Evolutionary conservation across 2,888 invertebrate genomes (phyloP).

Genomic region (Macropis europaea): DNA sequence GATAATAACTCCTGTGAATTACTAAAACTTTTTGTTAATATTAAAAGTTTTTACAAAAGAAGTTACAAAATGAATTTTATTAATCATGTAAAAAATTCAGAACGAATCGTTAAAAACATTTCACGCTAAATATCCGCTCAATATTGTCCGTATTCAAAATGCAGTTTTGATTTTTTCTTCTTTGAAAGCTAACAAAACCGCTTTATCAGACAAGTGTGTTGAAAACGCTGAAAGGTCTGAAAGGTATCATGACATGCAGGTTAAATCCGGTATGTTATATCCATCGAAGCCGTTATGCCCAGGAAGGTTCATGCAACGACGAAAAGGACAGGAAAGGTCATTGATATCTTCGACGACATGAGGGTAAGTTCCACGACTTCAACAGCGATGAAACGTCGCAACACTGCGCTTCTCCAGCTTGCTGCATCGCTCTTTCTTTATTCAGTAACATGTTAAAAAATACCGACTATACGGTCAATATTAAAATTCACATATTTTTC

Average conservation of each 20-base stretch:
- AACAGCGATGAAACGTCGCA: constrained; percentile 22
- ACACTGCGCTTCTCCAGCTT: not conserved
- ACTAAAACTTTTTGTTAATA: too few relatives aligned
- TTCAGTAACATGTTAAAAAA: not conserved
- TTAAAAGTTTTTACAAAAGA: too few relatives aligned
- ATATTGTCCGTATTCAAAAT: not conserved
- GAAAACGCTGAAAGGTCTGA: not conserved
- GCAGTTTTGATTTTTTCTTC: not conserved
- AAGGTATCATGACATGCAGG: not conserved
- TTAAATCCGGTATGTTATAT: constrained; percentile 2
- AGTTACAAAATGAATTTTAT: too few relatives aligned
- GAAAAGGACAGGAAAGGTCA: constrained; percentile 36
- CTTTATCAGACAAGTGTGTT: not conserved
- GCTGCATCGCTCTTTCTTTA: not conserved
- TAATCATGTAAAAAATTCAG: too few relatives aligned
- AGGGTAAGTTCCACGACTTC: constrained; percentile 26
- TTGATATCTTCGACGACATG: constrained; percentile 39
- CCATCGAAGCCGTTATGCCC: not conserved
- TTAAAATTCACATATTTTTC: not conserved
- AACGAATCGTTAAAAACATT: too few relatives aligned
- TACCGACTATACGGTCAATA: not conserved
- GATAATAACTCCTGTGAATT: too few relatives aligned
- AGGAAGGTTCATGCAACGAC: not conserved
- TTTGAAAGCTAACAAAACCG: not conserved
- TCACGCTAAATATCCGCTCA: too few relatives aligned